Conservation (phyloP, 2,113 vertebrate genomes). For the Embiotoca jacksoni region DNA sequence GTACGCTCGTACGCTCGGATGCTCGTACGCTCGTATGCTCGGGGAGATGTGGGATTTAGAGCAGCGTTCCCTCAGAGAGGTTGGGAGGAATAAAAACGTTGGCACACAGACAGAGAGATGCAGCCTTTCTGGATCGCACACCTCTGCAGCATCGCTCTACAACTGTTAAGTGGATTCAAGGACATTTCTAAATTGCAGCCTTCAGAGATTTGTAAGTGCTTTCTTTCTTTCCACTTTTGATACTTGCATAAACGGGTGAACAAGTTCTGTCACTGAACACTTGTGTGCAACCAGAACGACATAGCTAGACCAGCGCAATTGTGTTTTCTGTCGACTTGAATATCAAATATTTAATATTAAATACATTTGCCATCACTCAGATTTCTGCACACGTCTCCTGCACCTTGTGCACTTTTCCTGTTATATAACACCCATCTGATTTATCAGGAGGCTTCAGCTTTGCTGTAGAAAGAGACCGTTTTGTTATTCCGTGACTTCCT, state of each 20-base stretch:
- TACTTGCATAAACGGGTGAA: neutral
- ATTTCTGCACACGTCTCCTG: too few species aligned
- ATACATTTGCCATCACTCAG: too few species aligned
- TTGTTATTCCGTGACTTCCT: too few species aligned
- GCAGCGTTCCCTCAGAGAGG: conserved; percentile 40
- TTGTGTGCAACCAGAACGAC: neutral
- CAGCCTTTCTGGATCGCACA: conserved; percentile 31
- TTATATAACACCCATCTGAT: too few species aligned
- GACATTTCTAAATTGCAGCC: conserved; percentile 25
- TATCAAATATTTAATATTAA: neutral
- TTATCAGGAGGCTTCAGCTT: too few species aligned
- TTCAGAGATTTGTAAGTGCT: conserved; percentile 8
- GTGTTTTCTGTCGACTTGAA: neutral
- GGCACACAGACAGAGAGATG: conserved; percentile 44
- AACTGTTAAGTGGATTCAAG: conserved; percentile 46
- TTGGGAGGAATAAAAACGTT: conserved; percentile 41
- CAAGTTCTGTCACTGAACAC: neutral
- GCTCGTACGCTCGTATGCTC: conserved; percentile 39
- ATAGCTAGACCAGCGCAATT: neutral
- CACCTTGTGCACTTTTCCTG: too few species aligned
- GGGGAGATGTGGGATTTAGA: conserved; percentile 67
- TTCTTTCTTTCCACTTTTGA: neutral
- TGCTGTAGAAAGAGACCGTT: too few species aligned
- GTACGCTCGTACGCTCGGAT: conserved; percentile 24
- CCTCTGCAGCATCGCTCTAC: conserved; percentile 28